Evolutionary conservation across 2,888 invertebrate genomes (phyloP).

Genomic region (Caenorhabditis uteleia): DNA sequence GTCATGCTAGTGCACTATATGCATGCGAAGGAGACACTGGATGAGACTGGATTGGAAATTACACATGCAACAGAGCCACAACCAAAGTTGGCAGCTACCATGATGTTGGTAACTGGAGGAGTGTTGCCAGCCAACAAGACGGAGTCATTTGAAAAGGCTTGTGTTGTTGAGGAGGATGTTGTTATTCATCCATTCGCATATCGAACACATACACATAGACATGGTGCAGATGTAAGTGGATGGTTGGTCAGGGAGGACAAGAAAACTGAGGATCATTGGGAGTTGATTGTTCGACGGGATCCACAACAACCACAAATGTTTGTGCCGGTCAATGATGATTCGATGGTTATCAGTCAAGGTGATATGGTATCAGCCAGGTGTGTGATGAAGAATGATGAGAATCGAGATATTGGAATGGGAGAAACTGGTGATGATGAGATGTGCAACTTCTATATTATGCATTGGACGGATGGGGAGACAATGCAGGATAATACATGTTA

Average conservation of each 20-base stretch:
- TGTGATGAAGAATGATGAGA: constrained; percentile 64
- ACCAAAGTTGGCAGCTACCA: constrained; percentile 87
- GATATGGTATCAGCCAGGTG: constrained; percentile 57
- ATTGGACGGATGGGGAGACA: constrained; percentile 60
- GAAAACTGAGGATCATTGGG: constrained; percentile 77
- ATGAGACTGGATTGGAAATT: constrained; percentile 42
- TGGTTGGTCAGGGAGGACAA: constrained; percentile 61
- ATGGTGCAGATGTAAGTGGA: constrained; percentile 59
- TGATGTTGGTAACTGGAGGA: constrained; percentile 87
- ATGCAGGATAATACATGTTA: constrained; percentile 64
- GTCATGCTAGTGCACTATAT: constrained; percentile 79
- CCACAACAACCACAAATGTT: constrained; percentile 91
- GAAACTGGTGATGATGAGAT: constrained; percentile 69
- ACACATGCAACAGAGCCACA: constrained; percentile 57
- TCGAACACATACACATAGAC: constrained; percentile 88
- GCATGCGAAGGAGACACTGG: constrained; percentile 36
- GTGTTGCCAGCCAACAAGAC: constrained; percentile 73
- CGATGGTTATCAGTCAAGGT: constrained; percentile 75
- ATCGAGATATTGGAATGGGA: constrained; percentile 61
- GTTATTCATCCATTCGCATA: constrained; percentile 90
- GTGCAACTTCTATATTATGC: constrained; percentile 71
- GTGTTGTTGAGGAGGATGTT: constrained; percentile 79
- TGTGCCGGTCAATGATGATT: constrained; percentile 79
- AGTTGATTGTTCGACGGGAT: constrained; percentile 83
- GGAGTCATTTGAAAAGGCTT: constrained; percentile 84